Base-by-base conservation (phyloP, 2,888 invertebrate genomes). In the Ceriagrion tenellum region DNA sequence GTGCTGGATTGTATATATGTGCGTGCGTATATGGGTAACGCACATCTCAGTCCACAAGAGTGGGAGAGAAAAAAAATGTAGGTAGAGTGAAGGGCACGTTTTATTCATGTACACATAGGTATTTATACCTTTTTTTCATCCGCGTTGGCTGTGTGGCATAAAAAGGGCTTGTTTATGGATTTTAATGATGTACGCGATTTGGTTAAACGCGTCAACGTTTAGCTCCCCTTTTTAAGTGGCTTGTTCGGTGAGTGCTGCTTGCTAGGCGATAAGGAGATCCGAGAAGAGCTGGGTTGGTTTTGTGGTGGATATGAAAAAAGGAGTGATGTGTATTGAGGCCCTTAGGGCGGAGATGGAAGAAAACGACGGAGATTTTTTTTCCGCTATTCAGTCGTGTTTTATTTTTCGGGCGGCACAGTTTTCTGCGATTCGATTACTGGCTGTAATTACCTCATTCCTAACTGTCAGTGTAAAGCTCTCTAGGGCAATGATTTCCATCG, bases 181-280 rank as follows among this genome's bases (percentile, higher is more conserved):
- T 93, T 93, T 93, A 93, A 93, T 93, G 69, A 69, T 74, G 69
- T 69, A 93, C 63, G 69, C 69, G 93, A 93, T 69, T 93, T 93
- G 93, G 35, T 74, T 93, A 93, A 93, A 93, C 47, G 63, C 93
- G 47, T 35, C 69, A 81, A 35, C 81, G 81, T 69, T 74, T 69
- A 93, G 93, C 74, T 40, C 59, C 20, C 59, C 18, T 59, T 59
- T 23, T 69, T 91, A 91, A 59, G 90, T 91, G 81, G 81, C 81
- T 74, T 93, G 63, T 69, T 93, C 18, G 47, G 63, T 23, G 93
- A 93, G 40, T 63, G 63, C 40, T 63, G 63, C 40, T n/a, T 91
- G 35, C 26, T 40, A 63, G 40, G 91, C 40, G 91, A 63, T 91
- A 69, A 91, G 93, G 69, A n/a, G 93, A 69, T 47, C 30, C 47